Conservation (phyloP, 2,888 invertebrate genomes). For the Pollenia angustigena region DNA sequence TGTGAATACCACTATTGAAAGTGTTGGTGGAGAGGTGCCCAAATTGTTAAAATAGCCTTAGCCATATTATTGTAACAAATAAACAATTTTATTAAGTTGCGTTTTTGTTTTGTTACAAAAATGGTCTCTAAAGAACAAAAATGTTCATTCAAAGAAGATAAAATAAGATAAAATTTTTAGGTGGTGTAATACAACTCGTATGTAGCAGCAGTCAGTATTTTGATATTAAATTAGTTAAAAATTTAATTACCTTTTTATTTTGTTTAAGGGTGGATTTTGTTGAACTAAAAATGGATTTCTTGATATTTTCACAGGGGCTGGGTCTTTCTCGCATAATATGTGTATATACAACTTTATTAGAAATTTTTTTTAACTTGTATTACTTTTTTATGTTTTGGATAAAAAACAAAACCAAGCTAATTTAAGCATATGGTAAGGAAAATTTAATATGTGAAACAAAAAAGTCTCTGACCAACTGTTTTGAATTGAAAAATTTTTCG, state of each 20-base stretch:
- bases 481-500: neutral
- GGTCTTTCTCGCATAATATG: neutral
- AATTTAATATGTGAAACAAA: neutral
- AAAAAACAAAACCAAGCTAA: neutral
- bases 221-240: slow-evolving; percentile 2
- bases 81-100: neutral
- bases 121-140: neutral
- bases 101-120: neutral
- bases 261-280: slow-evolving; percentile 19
- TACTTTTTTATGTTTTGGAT: neutral
- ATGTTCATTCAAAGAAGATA: neutral
- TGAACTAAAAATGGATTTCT: neutral
- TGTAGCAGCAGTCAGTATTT: neutral
- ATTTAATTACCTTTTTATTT: slow-evolving; percentile 39
- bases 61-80: neutral
- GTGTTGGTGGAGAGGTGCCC: no score
- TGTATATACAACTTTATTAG: neutral
- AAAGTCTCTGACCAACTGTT: neutral
- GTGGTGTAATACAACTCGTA: neutral
- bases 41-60: no score
- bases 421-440: neutral
- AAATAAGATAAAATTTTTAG: neutral
- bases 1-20: no score
- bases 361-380: neutral
- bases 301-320: no score